Evolutionary conservation across 92 coral and sea anemone genomes (phyloP), one percentile per base, ranked within the genome.

Genomic region (Phenganax marumi): DNA sequence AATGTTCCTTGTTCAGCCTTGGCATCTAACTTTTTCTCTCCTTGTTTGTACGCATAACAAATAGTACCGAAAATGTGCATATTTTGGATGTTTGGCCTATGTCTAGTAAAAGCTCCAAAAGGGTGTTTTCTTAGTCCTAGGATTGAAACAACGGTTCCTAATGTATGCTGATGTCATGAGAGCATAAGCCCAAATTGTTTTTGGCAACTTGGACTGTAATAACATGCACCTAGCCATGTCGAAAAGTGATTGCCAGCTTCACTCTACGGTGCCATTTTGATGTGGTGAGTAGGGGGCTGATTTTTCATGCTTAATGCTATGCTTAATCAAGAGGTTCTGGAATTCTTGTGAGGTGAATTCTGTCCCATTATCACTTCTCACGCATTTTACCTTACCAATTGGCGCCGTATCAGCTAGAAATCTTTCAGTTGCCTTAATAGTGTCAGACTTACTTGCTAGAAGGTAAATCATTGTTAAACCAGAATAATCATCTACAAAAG

Each of bases 141-240:
- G 77, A 76, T 88, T 81, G 66, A 53, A 75, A 69, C 91, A 85
- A 51, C 91, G 39, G 75, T 85, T 88, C 69, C 81, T 80, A 48
- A 80, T 88, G 91, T 85, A 88, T 33, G 77, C 86, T 10, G 86
- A 86, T 12, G 85, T 55, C 84, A 85, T 85, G 19, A 83, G 81
- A 69, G 91, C 85, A 71, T 86, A 89, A 52, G 89, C 6, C 91
- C 91, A 88, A 50, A 88, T 73, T 13, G 47, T 80, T 70, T 88
- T 85, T 50, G 80, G n/a, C 47, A 84, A 55, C 70, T 55, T 68
- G 23, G 86, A 22, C 52, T 88, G 75, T 50, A 84, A 17, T 25
- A 84, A 88, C 23, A 84, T 43, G 55, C 91, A 84, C 71, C 91
- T 79, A 50, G 81, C 87, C 51, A 73, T 50, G 22, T 73, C 78